These are phyloP conservation scores for Anoplius nigerrimus DNA, from an alignment of 2,888 invertebrate genomes.

Conservation along the genomic window DNA sequence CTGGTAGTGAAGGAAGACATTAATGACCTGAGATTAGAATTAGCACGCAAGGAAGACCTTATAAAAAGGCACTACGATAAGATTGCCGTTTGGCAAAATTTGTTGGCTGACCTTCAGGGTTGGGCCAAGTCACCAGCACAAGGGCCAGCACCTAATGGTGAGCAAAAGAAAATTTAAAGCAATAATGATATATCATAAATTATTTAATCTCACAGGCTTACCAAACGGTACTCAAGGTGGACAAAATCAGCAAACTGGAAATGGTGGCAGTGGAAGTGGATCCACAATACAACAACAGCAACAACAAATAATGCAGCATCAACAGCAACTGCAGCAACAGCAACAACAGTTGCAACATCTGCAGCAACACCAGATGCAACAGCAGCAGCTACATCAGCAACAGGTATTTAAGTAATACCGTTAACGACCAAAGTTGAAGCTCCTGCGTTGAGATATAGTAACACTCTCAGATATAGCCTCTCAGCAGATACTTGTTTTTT, in stretches of 20 bases:
- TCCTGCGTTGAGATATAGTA: slow-evolving; percentile 12
- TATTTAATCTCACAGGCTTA: slow-evolving; percentile 57
- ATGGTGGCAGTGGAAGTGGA: slow-evolving; percentile 53
- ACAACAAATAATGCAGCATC: slow-evolving; percentile 65
- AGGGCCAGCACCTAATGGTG: slow-evolving; percentile 72
- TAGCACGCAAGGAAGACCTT: slow-evolving; percentile 92
- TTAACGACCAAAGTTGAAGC: slow-evolving; percentile 41
- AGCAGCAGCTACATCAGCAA: slow-evolving; percentile 78
- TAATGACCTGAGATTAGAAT: slow-evolving; percentile 88
- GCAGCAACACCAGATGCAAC: slow-evolving; percentile 76
- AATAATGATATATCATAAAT: slow-evolving; percentile 8
- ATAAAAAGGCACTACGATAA: slow-evolving; percentile 93
- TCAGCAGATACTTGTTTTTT: slow-evolving; percentile 16
- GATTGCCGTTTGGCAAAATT: slow-evolving; percentile 92
- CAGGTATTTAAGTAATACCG: slow-evolving; percentile 74
- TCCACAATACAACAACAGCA: slow-evolving; percentile 68
- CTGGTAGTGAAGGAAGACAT: slow-evolving; percentile 94
- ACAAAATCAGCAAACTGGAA: slow-evolving; percentile 63
- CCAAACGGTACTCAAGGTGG: slow-evolving; percentile 66
- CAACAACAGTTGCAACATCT: slow-evolving; percentile 79
- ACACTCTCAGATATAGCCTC: too few relatives aligned
- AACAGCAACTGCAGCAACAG: slow-evolving; percentile 70
- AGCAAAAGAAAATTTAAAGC: slow-evolving; percentile 17
- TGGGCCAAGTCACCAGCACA: slow-evolving; percentile 76
- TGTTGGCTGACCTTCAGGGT: slow-evolving; percentile 86